Evolutionary conservation across 2,888 invertebrate species (phyloP), one percentile per base, ranked within the genome.

Genomic region (Luffia ferchaultella): DNA sequence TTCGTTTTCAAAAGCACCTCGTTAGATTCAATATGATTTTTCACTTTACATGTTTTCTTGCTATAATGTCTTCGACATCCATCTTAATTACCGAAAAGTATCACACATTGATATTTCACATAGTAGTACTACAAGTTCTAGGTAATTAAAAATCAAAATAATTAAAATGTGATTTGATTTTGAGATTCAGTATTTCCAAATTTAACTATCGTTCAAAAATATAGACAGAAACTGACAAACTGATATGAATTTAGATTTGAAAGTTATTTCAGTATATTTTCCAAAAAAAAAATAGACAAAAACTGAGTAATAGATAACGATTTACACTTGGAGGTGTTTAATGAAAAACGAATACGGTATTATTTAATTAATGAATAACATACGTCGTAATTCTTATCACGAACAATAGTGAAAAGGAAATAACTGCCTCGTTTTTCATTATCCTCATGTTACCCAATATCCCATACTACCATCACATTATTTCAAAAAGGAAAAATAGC

Each of bases 91-190:
- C 64, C 63, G 64, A 71, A 64, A 73, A 74, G 68, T 73, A 74
- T 75, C 73, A 75, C 75, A 74, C 68, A 58, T 70, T 70, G 70
- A 73, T 74, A 74, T 74, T 69, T 69, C 73, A 72, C 67, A 60
- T 50, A 52, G 30, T 30, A 30, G n/a, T n/a, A n/a, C n/a, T 45
- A 17, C 19, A 12, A 18, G n/a, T 2, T 45, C 18, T 19, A 17
- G 57, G 49, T 55, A 54, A 51, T 45, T 51, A 49, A 49, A n/a
- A 51, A 53, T 20, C 46, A 49, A 16, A 43, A 19, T 49, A 43
- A 7, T 15, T 5, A 16, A 12, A 43, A 15, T 5, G 43, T 5
- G 16, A 12, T 16, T n/a, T 9, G n/a, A n/a, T n/a, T n/a, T n/a
- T n/a, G n/a, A n/a, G n/a, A n/a, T n/a, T n/a, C n/a, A n/a, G n/a